Base-by-base conservation (phyloP, 2,113 vertebrate species). In the Probosciger aterrimus region DNA sequence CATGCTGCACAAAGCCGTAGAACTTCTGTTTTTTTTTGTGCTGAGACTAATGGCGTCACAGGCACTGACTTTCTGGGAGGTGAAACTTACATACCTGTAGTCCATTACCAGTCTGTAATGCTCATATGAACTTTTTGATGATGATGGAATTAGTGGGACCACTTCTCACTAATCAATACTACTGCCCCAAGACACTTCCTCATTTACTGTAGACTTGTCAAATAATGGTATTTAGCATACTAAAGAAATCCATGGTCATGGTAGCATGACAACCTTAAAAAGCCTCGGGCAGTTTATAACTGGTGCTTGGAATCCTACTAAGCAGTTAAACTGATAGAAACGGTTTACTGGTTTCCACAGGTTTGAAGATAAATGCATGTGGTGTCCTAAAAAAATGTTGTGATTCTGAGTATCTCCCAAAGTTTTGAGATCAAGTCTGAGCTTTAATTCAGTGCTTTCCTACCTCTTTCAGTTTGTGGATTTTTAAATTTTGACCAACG, bases 31-130 rank as follows among this genome's bases (percentile, higher is more conserved):
- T 15, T 92, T 15, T 55, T 65, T 77, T 86, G 37, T 64, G 23
- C 44, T 68, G 53, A 52, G n/a, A 73, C 71, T 52, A 43, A 44
- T 2, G 20, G 27, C 23, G 20, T 65, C 17, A 14, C 3, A 14
- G 11, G 11, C 60, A 31, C 49, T 86, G 87, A 67, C 90, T 91
- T 91, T 77, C 60, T 95, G 69, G 73, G 67, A 86, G 43, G 67
- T 68, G 50, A 67, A 90, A 77, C 83, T 70, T 89, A 59, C 28
- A 25, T 44, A 46, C 17, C 27, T 80, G 94, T 89, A 68, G 44
- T 63, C 30, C 67, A 44, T 79, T 71, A 33, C 37, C 19, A 4
- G n/a, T 57, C 43, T 0, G 0, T 89, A 75, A 43, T 65, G 60
- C 55, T 93, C 46, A 44, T 81, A 44, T 35, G 64, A 88, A 55